Evolutionary conservation across 2,888 invertebrate genomes (phyloP).

Genomic region (Caenorhabditis panamensis): DNA sequence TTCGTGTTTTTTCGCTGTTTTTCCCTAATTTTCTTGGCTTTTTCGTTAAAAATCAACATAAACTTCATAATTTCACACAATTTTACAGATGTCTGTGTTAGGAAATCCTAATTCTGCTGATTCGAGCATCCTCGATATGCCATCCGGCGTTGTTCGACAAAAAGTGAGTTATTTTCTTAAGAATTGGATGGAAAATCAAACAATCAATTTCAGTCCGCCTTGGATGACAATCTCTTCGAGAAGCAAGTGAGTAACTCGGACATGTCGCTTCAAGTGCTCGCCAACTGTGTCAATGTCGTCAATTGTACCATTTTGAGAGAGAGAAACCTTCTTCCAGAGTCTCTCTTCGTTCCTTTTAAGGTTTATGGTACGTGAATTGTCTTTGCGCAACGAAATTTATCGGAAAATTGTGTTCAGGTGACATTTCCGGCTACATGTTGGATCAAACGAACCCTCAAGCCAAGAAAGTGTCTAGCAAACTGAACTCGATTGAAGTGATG

Average conservation of each 20-base stretch:
- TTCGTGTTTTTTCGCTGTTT: too few species aligned
- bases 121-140: not conserved
- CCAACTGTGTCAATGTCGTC: slow-evolving; percentile 39
- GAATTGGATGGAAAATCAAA: not conserved
- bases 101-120: not conserved
- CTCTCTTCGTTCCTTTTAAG: slow-evolving; percentile 16
- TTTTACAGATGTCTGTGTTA: too few species aligned
- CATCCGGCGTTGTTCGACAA: not conserved
- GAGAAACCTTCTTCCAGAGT: slow-evolving; percentile 39
- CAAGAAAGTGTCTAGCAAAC: slow-evolving; percentile 8
- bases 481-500: not conserved
- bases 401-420: slow-evolving; percentile 15
- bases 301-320: slow-evolving; percentile 45
- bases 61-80: too few species aligned
- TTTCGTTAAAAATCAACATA: too few species aligned
- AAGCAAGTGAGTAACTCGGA: slow-evolving; percentile 4
- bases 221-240: not conserved
- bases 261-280: slow-evolving; percentile 8
- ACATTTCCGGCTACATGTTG: slow-evolving; percentile 36
- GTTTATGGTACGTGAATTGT: slow-evolving; percentile 33
- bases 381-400: too few species aligned
- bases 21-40: too few species aligned
- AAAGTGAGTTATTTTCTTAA: not conserved
- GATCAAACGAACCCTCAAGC: slow-evolving; percentile 1
- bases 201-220: slow-evolving; percentile 12